These are phyloP conservation scores for Henricia sp. DNA, from an alignment of 53 echinoderm and acorn worm genomes.

Conservation along the genomic window DNA sequence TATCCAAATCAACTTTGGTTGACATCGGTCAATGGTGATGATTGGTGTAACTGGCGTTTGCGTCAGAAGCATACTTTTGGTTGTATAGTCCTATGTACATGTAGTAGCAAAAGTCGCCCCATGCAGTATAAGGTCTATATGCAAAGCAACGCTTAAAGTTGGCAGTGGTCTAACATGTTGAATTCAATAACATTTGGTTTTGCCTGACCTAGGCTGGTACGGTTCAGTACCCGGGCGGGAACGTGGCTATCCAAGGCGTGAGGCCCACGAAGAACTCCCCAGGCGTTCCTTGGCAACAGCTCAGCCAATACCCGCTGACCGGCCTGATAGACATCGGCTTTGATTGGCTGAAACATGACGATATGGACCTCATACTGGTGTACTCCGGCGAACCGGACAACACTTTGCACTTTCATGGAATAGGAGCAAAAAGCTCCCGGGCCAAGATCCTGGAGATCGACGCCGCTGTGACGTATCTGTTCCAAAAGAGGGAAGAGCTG, in stretches of 20 bases:
- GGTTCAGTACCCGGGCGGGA: slow-evolving; percentile 90
- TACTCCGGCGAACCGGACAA: slow-evolving; percentile 81
- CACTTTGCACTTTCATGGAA: slow-evolving; percentile 40
- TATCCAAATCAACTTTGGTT: too few species aligned
- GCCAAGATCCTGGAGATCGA: not conserved
- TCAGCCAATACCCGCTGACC: slow-evolving; percentile 38
- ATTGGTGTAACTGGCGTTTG: too few species aligned
- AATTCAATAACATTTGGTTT: too few species aligned
- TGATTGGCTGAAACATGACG: slow-evolving; percentile 78
- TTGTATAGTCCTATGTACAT: too few species aligned
- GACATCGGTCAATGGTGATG: too few species aligned
- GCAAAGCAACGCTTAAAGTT: too few species aligned
- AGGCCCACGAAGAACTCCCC: slow-evolving; percentile 64
- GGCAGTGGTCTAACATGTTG: too few species aligned
- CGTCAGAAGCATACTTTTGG: too few species aligned
- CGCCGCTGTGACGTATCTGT: slow-evolving; percentile 14
- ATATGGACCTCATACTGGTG: slow-evolving; percentile 78
- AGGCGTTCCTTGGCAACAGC: slow-evolving; percentile 24
- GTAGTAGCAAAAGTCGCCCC: too few species aligned
- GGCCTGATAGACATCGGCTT: slow-evolving; percentile 70
- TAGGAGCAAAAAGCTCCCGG: too few species aligned
- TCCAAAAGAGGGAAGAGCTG: slow-evolving; percentile 54
- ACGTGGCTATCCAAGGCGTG: slow-evolving; percentile 78
- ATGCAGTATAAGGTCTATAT: too few species aligned
- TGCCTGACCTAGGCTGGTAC: slow-evolving; percentile 91